phyloP scores from a whole-genome alignment of 2,888 invertebrate genomes.

The Mimumesa dahlbomi region DNA sequence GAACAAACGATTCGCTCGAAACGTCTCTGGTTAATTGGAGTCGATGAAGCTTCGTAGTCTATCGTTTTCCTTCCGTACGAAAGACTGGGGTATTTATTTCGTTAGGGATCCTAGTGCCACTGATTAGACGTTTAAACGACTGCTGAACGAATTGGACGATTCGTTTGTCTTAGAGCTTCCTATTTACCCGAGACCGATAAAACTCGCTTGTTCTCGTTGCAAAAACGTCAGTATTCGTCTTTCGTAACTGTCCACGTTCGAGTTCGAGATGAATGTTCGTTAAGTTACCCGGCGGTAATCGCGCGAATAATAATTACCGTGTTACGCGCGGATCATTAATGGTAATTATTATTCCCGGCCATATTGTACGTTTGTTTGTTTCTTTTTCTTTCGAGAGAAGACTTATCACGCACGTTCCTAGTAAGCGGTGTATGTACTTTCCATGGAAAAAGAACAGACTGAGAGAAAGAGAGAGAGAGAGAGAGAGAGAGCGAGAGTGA shows the following conservation, averaged over 20 bases:
- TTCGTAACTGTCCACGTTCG: not conserved
- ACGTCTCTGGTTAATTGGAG: slow-evolving; percentile 1
- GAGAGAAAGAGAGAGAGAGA: slow-evolving; percentile 21
- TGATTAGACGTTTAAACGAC: slow-evolving; percentile 19
- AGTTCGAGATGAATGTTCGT: slow-evolving; percentile 1
- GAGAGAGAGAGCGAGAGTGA: slow-evolving; percentile 20
- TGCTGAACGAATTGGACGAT: slow-evolving; percentile 27
- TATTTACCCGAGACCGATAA: slow-evolving; percentile 20
- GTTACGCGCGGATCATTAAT: not conserved
- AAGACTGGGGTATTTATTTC: slow-evolving; percentile 54
- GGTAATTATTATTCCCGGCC: slow-evolving; percentile 21
- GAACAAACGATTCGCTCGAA: not conserved
- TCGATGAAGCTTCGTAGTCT: slow-evolving; percentile 9
- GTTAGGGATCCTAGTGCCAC: slow-evolving; percentile 38
- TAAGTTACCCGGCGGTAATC: slow-evolving; percentile 30
- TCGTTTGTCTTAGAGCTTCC: slow-evolving; percentile 56
- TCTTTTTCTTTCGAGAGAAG: slow-evolving; percentile 22
- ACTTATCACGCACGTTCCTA: slow-evolving; percentile 41
- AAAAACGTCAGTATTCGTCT: not conserved
- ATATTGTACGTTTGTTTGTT: no score
- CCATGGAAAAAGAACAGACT: not conserved
- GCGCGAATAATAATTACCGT: slow-evolving; percentile 24
- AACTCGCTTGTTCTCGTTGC: slow-evolving; percentile 15
- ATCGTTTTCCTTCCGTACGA: slow-evolving; percentile 27
- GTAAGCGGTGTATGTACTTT: slow-evolving; percentile 11